These are phyloP conservation scores for Morinoia aosen DNA, from an alignment of 2,888 invertebrate genomes.

Conservation along the genomic window DNA sequence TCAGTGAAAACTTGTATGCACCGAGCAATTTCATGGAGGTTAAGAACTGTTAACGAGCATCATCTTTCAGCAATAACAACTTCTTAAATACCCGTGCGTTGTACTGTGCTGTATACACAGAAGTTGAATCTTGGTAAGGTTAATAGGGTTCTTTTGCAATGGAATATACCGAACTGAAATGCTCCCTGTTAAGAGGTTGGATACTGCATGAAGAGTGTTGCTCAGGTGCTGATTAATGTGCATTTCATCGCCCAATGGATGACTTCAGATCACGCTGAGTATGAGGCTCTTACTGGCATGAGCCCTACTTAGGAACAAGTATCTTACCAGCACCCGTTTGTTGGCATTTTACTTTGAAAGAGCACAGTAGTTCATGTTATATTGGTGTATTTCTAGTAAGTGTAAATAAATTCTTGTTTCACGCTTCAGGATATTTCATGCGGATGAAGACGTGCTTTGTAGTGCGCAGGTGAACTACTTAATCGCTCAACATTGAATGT, in stretches of 20 bases:
- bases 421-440: background rate
- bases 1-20: background rate
- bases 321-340: too few relatives aligned
- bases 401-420: background rate
- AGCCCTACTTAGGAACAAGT: background rate
- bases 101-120: background rate
- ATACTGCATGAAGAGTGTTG: background rate
- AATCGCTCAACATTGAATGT: background rate
- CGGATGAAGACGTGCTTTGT: too few relatives aligned
- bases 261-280: background rate
- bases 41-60: background rate
- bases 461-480: background rate
- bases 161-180: background rate
- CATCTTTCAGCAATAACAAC: background rate
- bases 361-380: background rate
- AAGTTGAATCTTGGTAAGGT: background rate
- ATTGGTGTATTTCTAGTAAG: background rate
- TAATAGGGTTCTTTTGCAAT: background rate
- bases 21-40: background rate
- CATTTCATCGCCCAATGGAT: background rate
- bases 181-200: background rate
- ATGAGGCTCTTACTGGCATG: background rate
- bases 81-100: background rate
- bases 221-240: background rate
- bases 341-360: background rate